Evolutionary conservation across 1,140 invertebrate species (phyloP).

Genomic region (Apocrypta bakeri): DNA sequence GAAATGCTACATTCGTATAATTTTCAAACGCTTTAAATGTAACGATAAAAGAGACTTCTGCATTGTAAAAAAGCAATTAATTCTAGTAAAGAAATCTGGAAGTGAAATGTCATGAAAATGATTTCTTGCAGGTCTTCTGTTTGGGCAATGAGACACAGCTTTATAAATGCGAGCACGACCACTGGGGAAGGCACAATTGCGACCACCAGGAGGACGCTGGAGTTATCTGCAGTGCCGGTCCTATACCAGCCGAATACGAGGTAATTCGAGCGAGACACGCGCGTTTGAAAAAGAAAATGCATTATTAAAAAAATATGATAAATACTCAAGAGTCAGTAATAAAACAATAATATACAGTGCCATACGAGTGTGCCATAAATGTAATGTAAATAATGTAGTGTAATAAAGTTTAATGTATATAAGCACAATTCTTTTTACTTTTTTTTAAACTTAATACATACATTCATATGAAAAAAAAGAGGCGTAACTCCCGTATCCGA

Average conservation of each 20-base stretch:
- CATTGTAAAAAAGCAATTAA: no score
- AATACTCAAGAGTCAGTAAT: background rate
- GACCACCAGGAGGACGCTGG: slow-evolving; percentile 85
- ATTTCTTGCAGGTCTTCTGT: slow-evolving; percentile 80
- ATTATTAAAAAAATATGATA: background rate
- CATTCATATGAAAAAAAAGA: background rate
- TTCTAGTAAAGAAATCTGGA: no score
- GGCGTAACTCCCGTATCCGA: background rate
- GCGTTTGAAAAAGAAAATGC: slow-evolving; percentile 2
- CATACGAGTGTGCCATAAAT: background rate
- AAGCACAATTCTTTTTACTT: slow-evolving; percentile 9
- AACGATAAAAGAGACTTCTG: no score
- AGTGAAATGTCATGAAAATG: no score
- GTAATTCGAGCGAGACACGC: slow-evolving; percentile 60
- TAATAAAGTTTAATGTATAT: slow-evolving; percentile 18
- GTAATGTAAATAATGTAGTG: background rate
- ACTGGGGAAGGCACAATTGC: slow-evolving; percentile 84
- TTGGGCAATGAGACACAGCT: slow-evolving; percentile 80
- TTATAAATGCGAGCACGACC: slow-evolving; percentile 78
- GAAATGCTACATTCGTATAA: background rate
- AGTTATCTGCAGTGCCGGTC: slow-evolving; percentile 76
- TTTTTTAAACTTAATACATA: background rate
- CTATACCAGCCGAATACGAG: slow-evolving; percentile 54
- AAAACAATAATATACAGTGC: background rate
- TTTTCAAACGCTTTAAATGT: no score